phyloP scores from a whole-genome alignment of 1,140 invertebrate genomes.

The Pemphigus obesinymphae region DNA sequence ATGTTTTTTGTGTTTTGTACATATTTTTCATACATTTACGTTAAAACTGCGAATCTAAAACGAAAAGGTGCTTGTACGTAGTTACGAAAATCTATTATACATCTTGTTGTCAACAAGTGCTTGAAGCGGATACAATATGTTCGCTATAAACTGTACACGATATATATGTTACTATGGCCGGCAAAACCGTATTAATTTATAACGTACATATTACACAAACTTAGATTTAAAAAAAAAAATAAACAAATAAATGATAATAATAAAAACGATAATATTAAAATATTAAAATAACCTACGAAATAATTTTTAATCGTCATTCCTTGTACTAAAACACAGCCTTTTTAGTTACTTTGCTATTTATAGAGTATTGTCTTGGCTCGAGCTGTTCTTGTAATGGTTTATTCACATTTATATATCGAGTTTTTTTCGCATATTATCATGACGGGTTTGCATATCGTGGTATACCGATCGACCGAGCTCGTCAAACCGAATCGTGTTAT shows the following conservation, averaged over 20 bases:
- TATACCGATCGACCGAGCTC: neutral
- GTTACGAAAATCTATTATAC: too few relatives aligned
- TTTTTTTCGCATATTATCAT: neutral
- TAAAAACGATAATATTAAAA: neutral
- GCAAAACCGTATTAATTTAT: neutral
- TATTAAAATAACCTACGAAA: neutral
- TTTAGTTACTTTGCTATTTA: conserved; percentile 10
- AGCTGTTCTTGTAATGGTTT: too few relatives aligned
- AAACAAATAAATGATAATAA: too few relatives aligned
- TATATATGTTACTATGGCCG: too few relatives aligned
- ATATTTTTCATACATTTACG: neutral
- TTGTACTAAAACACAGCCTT: conserved; percentile 42
- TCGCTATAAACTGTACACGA: neutral
- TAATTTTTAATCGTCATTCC: conserved; percentile 19
- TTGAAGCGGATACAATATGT: neutral
- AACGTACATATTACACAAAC: neutral
- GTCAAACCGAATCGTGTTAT: neutral
- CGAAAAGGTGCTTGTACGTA: too few relatives aligned
- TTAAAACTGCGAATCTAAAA: too few relatives aligned
- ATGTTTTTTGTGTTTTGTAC: too few relatives aligned
- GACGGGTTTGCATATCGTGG: too few relatives aligned
- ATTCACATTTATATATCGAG: neutral
- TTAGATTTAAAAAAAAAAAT: neutral
- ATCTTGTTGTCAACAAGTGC: neutral
- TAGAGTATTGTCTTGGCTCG: conserved; percentile 39